Evolutionary conservation across 2,888 invertebrate species (phyloP).

Genomic region (Tillus elongatus): DNA sequence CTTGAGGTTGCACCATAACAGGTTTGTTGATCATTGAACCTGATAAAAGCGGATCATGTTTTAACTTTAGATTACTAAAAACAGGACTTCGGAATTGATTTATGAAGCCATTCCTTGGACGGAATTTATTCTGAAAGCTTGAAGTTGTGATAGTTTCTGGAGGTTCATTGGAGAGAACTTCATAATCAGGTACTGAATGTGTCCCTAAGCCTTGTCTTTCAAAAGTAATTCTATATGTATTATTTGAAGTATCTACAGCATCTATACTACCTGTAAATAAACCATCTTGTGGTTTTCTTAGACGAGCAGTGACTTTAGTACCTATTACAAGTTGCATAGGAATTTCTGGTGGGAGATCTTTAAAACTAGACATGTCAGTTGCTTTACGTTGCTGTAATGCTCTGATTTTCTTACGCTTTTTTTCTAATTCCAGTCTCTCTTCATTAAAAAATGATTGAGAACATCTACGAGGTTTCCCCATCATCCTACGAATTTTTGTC

Average conservation of each 20-base stretch:
- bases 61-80: conserved; percentile 36
- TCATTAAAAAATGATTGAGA: conserved; percentile 93
- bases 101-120: conserved; percentile 56
- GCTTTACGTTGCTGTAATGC: conserved; percentile 87
- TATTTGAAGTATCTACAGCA: conserved; percentile 90
- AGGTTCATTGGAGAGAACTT: conserved; percentile 87
- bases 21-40: conserved; percentile 41
- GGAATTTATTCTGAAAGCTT: conserved; percentile 71
- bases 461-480: conserved; percentile 95
- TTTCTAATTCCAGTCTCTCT: conserved; percentile 82
- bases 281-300: conserved; percentile 90
- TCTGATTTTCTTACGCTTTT: conserved; percentile 84
- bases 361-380: conserved; percentile 61
- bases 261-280: conserved; percentile 83
- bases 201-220: conserved; percentile 87
- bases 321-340: conserved; percentile 92
- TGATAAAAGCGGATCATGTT: conserved; percentile 63
- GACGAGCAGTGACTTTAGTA: conserved; percentile 83
- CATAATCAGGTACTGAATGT: conserved; percentile 92
- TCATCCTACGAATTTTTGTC: conserved; percentile 88
- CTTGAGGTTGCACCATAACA: conserved; percentile 29
- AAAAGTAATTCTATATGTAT: conserved; percentile 90
- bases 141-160: conserved; percentile 83
- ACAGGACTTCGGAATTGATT: conserved; percentile 42
- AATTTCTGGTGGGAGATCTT: conserved; percentile 89